Conservation (phyloP, 35 echinoderm and acorn worm genomes). For the Apostichopus parvimensis region DNA sequence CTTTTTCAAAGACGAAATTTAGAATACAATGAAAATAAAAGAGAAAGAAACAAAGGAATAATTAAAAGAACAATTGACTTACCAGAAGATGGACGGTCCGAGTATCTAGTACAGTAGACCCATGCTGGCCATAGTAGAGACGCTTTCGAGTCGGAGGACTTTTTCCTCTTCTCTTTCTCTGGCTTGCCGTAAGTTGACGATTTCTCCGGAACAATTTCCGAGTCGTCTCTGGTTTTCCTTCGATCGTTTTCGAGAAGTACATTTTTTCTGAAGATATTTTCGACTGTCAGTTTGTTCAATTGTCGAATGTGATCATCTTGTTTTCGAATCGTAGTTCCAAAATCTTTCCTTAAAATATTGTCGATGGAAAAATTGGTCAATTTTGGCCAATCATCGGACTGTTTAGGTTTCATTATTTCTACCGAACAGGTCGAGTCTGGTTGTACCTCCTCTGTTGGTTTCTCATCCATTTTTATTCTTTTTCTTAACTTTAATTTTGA, state of each 20-base stretch:
- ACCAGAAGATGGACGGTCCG: slow-evolving; percentile 96
- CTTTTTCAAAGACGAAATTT: too few species aligned
- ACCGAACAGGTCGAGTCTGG: slow-evolving; percentile 5
- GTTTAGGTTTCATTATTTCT: not conserved
- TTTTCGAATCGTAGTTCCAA: slow-evolving; percentile 59
- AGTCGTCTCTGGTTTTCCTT: slow-evolving; percentile 24
- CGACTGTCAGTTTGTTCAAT: slow-evolving; percentile 37
- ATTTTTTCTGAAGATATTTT: slow-evolving; percentile 40
- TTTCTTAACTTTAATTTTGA: not conserved
- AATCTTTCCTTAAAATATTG: slow-evolving; percentile 91
- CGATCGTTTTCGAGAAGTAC: slow-evolving; percentile 51
- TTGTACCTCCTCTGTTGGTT: not conserved
- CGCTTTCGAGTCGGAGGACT: not conserved
- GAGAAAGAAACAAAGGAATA: not conserved
- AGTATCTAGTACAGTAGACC: slow-evolving; percentile 99
- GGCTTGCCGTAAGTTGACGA: not conserved
- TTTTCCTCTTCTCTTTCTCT: too few species aligned
- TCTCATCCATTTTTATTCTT: not conserved
- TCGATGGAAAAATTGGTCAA: slow-evolving; percentile 97
- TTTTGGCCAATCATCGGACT: slow-evolving; percentile 48
- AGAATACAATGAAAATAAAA: not conserved
- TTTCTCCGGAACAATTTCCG: slow-evolving; percentile 23
- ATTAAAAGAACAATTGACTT: slow-evolving; percentile 15
- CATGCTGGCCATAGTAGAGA: slow-evolving; percentile 87
- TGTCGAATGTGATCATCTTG: slow-evolving; percentile 52